Percentiles rank a stretch among this genome's conserved stretches.
phyloP scores from a whole-genome alignment of 2,888 invertebrate species.

The Netelia inedita region DNA sequence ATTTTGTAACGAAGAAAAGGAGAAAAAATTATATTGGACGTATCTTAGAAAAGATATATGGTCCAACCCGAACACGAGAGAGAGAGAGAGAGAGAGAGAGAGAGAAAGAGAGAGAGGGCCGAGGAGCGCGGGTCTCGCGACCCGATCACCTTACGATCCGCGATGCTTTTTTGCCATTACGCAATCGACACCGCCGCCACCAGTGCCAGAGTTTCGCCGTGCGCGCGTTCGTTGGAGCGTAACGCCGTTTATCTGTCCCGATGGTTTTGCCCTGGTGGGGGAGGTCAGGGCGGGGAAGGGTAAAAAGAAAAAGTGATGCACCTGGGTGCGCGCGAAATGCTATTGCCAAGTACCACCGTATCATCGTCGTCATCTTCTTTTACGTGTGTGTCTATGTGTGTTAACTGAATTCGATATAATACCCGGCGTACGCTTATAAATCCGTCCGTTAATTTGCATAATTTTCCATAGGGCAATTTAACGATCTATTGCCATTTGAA shows the following conservation, averaged over 20 bases:
- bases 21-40: slow-evolving; percentile 16
- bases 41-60: slow-evolving; percentile 38
- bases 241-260: slow-evolving; percentile 59
- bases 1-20: slow-evolving; percentile 27
- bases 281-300: slow-evolving; percentile 45
- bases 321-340: slow-evolving; percentile 43
- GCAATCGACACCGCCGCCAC: slow-evolving; percentile 57
- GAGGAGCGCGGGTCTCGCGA: slow-evolving; percentile 62
- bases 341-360: slow-evolving; percentile 23
- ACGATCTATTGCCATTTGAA: slow-evolving; percentile 23
- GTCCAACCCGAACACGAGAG: slow-evolving; percentile 40
- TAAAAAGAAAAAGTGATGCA: slow-evolving; percentile 37
- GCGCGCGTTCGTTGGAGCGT: slow-evolving; percentile 60
- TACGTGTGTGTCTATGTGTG: neutral
- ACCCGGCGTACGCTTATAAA: slow-evolving; percentile 20
- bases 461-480: slow-evolving; percentile 40
- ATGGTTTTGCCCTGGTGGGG: slow-evolving; percentile 12
- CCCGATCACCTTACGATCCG: slow-evolving; percentile 70
- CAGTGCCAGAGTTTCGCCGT: slow-evolving; percentile 40
- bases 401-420: slow-evolving; percentile 18
- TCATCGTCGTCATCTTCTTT: neutral
- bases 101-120: slow-evolving; percentile 20
- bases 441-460: slow-evolving; percentile 53
- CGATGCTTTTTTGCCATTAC: slow-evolving; percentile 62
- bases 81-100: slow-evolving; percentile 28